Evolutionary conservation across 2,797 vertebrate species (phyloP), one percentile per base, ranked within the genome.

Genomic region (Girardinus metallicus): DNA sequence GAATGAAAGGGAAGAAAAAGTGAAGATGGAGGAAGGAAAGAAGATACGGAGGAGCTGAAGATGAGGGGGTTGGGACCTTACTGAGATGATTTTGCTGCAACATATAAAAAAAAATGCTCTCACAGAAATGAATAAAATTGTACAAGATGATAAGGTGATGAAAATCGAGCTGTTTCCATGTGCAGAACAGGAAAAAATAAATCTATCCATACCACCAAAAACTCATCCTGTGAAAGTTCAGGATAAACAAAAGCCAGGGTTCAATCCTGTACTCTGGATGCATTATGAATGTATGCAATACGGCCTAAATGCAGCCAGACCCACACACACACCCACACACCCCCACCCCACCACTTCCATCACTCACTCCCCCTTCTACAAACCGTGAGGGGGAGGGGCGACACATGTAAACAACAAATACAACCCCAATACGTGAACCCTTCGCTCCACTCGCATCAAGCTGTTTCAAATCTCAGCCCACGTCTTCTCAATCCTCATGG

Each of bases 331-430:
- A 64, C 87, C 86, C 74, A 78, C 72, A 64, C 29, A 31, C 92
- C 95, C 93, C 90, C 95, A 92, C 89, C 90, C 82, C 57, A 92
- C 73, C 74, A 80, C 75, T 82, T 84, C 89, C 83, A 90, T 93
- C 91, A 93, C 83, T 92, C 88, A 89, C 91, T 89, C 87, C 86
- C 26, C 71, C 82, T 86, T 85, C 83, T 79, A 83, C 86, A 88
- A 90, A 91, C 81, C 78, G 91, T 93, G 94, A 92, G 94, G 94
- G 95, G 94, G 93, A 94, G 84, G 95, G 95, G 93, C 29, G 23
- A 75, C 75, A 84, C 82, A 85, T 64, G 51, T 74, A 91, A 73
- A 72, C 76, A 89, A 88, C 87, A 90, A 92, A 90, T 81, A 86
- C 82, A 88, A 83, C 60, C 83, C 55, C 72, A 39, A 81, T 43